Evolutionary conservation across 2,113 vertebrate species (phyloP), one percentile per base, ranked within the genome.

Genomic region (Lontra canadensis): DNA sequence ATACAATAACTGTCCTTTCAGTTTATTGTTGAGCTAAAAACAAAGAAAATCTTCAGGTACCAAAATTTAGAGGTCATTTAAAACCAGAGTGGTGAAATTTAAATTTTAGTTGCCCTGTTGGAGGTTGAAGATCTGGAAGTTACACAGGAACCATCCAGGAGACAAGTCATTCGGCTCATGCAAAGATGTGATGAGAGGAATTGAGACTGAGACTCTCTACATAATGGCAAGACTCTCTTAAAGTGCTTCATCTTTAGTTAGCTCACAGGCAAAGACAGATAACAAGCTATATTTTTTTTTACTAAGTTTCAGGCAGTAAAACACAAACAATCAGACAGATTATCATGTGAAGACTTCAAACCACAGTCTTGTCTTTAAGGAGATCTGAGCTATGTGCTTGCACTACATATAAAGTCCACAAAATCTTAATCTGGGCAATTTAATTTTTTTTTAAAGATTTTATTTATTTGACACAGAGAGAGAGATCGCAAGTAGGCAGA

Each of bases 371-470:
- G 25, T 73, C 49, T 42, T 88, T 3, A 57, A 15, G n/a, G 85
- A 7, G 2, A 47, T 57, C 61, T 63, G 15, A 29, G 31, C 4
- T 15, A 36, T 39, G 31, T 7, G 76, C 59, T 49, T 55, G 20
- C 4, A n/a, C 0, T 63, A 34, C 1, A 5, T 63, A 0, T 31
- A 65, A 57, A n/a, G 9, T 71, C 36, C 71, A 84, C 9, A 0
- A 34, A 52, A 52, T 85, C n/a, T 94, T 94, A 39, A 69, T 44
- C 3, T 49, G 14, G 57, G 73, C 47, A 82, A 65, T 7, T 20
- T 5, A 91, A 88, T 59, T 86, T 10, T 11, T 5, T 52, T 52
- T 52, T 49, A 7, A 52, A 52, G 14, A 52, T 52, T 52, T 52
- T 52, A 52, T 52, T 52, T 17, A 52, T 52, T 52, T 17, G 49